Percentiles rank a stretch among this genome's conserved stretches.
Evolutionary conservation across 2,797 vertebrate species (phyloP).

Genomic region (Pyrocephalus nanus): DNA sequence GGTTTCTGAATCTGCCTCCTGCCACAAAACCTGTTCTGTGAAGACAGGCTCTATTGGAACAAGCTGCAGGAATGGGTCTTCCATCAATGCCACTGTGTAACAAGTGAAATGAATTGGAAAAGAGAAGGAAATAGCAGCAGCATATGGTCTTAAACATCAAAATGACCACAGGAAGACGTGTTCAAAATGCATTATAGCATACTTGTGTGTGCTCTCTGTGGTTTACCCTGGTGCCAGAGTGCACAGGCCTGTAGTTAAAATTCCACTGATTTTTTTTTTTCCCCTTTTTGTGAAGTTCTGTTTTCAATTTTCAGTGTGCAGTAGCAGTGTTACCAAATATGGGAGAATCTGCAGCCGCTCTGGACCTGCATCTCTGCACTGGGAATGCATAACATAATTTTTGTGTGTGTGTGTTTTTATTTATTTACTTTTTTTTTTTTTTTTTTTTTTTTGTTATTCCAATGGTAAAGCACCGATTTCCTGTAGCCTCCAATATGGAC

Average conservation of each 20-base stretch:
- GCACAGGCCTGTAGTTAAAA: slow-evolving; percentile 31
- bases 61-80: not conserved
- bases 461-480: not conserved
- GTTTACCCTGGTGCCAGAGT: not conserved
- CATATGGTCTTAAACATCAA: not conserved
- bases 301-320: slow-evolving; percentile 26
- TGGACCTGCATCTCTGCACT: not conserved
- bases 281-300: not conserved
- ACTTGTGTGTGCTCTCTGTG: not conserved
- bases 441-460: not conserved
- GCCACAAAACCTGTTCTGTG: not conserved
- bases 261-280: not conserved
- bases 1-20: not conserved
- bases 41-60: not conserved
- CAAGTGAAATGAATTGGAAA: not conserved
- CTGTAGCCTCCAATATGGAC: not conserved
- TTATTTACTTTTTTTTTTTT: not conserved
- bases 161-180: not conserved
- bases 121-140: not conserved
- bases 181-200: not conserved
- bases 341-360: not conserved
- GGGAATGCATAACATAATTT: not conserved
- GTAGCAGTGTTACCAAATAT: slow-evolving; percentile 8
- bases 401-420: not conserved
- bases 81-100: not conserved